phyloP scores from a whole-genome alignment of 2,888 invertebrate genomes.

The Microplitis manilae region DNA sequence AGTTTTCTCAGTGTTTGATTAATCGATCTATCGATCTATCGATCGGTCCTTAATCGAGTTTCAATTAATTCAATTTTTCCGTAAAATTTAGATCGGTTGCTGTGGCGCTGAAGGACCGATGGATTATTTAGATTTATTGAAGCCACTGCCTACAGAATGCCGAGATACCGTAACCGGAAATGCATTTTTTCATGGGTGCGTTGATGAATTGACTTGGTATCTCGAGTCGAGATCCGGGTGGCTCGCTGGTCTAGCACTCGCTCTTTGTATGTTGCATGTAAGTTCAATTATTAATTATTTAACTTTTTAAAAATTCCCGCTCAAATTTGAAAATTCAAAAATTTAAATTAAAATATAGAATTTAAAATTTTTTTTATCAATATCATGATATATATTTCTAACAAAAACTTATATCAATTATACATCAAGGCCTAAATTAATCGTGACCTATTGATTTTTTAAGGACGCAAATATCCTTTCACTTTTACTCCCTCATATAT shows the following conservation, averaged over 20 bases:
- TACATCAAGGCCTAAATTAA: neutral
- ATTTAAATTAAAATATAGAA: too few species aligned
- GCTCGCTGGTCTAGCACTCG: slow-evolving; percentile 86
- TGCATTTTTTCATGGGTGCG: slow-evolving; percentile 90
- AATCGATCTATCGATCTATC: too few species aligned
- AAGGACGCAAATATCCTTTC: slow-evolving; percentile 29
- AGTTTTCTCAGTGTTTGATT: too few species aligned
- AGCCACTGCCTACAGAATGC: slow-evolving; percentile 87
- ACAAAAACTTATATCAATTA: neutral
- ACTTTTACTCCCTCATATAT: slow-evolving; percentile 15
- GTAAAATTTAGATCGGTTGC: slow-evolving; percentile 81
- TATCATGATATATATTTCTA: neutral
- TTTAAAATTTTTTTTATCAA: too few species aligned
- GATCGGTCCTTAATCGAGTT: too few species aligned
- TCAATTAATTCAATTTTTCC: neutral
- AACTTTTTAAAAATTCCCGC: neutral
- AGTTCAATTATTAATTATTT: slow-evolving; percentile 3
- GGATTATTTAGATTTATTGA: slow-evolving; percentile 84
- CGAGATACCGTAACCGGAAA: slow-evolving; percentile 91
- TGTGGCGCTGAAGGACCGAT: slow-evolving; percentile 90
- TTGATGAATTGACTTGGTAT: slow-evolving; percentile 91
- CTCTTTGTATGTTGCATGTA: slow-evolving; percentile 84
- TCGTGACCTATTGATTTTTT: neutral
- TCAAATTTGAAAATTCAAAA: too few species aligned
- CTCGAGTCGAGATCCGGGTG: slow-evolving; percentile 87